These are phyloP conservation scores for Porphyrio hochstetteri DNA, from an alignment of 2,113 vertebrate species.

Conservation along the genomic window DNA sequence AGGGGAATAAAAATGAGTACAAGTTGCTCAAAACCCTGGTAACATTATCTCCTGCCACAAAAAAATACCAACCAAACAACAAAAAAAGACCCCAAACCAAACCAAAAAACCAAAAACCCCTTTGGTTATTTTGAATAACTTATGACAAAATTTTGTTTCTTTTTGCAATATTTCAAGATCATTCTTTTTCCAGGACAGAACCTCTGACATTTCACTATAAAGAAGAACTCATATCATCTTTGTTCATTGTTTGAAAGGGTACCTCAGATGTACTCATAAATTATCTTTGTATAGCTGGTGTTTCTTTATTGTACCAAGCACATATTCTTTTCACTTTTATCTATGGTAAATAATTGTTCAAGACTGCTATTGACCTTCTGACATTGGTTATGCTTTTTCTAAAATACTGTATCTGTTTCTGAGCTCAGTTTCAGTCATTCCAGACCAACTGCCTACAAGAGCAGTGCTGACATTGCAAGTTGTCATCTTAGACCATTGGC, in stretches of 20 bases:
- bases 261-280: background rate
- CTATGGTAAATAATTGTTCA: background rate
- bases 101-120: too few relatives aligned
- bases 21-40: background rate
- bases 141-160: background rate
- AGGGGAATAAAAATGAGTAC: background rate
- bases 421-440: background rate
- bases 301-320: background rate
- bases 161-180: background rate
- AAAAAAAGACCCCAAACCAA: too few relatives aligned
- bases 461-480: background rate
- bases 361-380: background rate
- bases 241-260: background rate
- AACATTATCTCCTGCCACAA: background rate
- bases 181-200: background rate
- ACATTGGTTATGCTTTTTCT: background rate
- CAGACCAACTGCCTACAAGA: background rate
- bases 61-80: too few relatives aligned
- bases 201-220: background rate
- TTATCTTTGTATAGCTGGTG: background rate
- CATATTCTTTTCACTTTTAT: background rate
- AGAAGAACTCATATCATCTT: background rate
- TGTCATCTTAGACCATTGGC: background rate
- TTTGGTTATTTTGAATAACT: background rate
- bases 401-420: background rate